Evolutionary conservation across 2,113 vertebrate genomes (phyloP).

Genomic region (Notothenia rossii): DNA sequence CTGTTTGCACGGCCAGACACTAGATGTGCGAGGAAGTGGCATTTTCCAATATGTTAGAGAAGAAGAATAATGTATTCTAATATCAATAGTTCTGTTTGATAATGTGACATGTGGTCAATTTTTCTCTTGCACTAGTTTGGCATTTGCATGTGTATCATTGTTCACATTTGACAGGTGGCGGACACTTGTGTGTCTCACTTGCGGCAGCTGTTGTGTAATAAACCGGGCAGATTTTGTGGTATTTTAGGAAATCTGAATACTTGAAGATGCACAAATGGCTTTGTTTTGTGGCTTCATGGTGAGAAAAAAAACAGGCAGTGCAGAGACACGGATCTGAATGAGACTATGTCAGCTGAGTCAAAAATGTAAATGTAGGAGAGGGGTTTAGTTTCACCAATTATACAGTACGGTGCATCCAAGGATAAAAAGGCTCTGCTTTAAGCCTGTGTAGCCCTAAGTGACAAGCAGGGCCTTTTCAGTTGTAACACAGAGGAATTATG

Average conservation of each 20-base stretch:
- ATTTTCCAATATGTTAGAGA: neutral
- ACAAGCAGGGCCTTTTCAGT: constrained; percentile 72
- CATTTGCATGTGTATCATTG: constrained; percentile 35
- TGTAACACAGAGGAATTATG: constrained; percentile 75
- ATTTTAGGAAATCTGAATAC: constrained; percentile 26
- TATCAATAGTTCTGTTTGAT: neutral
- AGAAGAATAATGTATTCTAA: neutral
- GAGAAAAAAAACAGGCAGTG: constrained; percentile 22
- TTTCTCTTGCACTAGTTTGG: constrained; percentile 19
- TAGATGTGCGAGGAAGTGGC: too few species aligned
- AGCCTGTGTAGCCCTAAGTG: constrained; percentile 60
- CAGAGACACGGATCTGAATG: constrained; percentile 18
- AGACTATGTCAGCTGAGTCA: constrained; percentile 50
- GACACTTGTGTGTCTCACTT: constrained; percentile 36
- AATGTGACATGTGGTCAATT: constrained; percentile 14
- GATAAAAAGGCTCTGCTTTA: constrained; percentile 70
- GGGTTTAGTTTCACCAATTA: constrained; percentile 75
- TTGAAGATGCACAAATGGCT: constrained; percentile 13
- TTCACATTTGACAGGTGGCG: constrained; percentile 34
- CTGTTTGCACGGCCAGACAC: neutral
- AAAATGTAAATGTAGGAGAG: constrained; percentile 62
- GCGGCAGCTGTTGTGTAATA: constrained; percentile 48
- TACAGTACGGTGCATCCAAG: constrained; percentile 46
- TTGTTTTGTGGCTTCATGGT: constrained; percentile 3
- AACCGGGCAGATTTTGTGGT: constrained; percentile 25